These are phyloP conservation scores for Oligia latruncula DNA, from an alignment of 2,888 invertebrate genomes.

Conservation along the genomic window DNA sequence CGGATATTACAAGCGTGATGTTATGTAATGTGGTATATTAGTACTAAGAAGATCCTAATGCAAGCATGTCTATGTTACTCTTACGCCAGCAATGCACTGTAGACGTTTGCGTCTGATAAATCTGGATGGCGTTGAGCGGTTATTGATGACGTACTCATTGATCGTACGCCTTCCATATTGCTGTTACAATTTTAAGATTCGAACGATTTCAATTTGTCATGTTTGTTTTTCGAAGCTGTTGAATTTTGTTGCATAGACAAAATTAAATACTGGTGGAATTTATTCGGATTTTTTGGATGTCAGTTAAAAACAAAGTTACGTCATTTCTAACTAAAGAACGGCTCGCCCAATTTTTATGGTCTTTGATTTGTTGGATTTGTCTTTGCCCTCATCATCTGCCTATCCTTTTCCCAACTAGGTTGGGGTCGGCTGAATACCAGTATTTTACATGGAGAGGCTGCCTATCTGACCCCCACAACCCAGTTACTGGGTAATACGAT, in stretches of 20 bases:
- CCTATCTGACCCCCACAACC: too few species aligned
- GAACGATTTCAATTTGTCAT: slow-evolving; percentile 9
- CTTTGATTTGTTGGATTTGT: background rate
- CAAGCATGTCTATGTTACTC: slow-evolving; percentile 44
- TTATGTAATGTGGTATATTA: too few species aligned
- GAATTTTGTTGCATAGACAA: background rate
- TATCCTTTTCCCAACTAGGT: too few species aligned
- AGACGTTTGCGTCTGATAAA: slow-evolving; percentile 69
- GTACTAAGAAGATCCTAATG: background rate
- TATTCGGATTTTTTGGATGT: background rate
- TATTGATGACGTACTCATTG: slow-evolving; percentile 71
- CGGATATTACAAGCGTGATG: background rate
- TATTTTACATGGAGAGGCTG: too few species aligned
- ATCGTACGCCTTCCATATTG: slow-evolving; percentile 44
- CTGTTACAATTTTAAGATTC: slow-evolving; percentile 28
- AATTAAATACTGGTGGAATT: background rate
- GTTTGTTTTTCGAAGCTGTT: slow-evolving; percentile 17
- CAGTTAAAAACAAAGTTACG: background rate
- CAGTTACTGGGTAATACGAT: too few species aligned
- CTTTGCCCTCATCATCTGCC: too few species aligned
- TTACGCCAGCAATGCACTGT: slow-evolving; percentile 42
- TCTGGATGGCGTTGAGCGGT: slow-evolving; percentile 60
- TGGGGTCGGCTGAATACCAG: too few species aligned
- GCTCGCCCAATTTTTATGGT: too few species aligned
- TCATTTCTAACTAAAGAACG: too few species aligned